Conservation (phyloP, 2,888 invertebrate genomes). For the Parascotia fuliginaria region DNA sequence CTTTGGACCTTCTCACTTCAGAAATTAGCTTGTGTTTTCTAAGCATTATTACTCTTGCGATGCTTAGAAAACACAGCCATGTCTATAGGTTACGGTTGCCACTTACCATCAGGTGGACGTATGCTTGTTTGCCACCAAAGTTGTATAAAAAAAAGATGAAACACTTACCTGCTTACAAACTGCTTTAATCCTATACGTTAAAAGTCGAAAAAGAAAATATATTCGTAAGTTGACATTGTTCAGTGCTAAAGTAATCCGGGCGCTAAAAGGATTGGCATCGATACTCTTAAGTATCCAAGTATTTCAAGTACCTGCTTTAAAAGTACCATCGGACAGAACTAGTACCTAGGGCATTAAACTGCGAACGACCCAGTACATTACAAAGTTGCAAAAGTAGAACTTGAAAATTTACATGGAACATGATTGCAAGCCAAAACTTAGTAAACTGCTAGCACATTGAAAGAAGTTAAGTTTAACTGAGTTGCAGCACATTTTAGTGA, state of each 20-base stretch:
- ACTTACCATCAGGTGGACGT: no score
- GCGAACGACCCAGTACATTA: conserved; percentile 41
- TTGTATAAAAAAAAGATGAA: background rate
- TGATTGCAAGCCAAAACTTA: conserved; percentile 55
- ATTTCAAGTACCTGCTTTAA: conserved; percentile 21
- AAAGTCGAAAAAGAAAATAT: conserved; percentile 19
- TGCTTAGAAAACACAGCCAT: no score
- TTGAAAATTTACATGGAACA: conserved; percentile 58
- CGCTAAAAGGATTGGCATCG: conserved; percentile 38
- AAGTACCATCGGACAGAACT: conserved; percentile 25
- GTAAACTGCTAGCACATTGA: conserved; percentile 55
- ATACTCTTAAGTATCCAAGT: conserved; percentile 34
- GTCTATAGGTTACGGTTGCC: no score
- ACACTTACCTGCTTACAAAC: background rate
- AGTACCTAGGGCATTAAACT: conserved; percentile 31
- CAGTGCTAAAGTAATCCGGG: conserved; percentile 28
- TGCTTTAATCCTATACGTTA: background rate
- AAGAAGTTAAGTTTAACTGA: conserved; percentile 57
- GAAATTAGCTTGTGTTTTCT: no score
- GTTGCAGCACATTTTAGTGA: conserved; percentile 43
- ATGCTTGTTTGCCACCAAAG: no score
- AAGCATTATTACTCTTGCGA: no score
- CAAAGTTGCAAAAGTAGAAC: conserved; percentile 54
- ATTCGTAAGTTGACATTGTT: conserved; percentile 26
- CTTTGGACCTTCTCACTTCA: no score